Percentiles rank a stretch among this genome's conserved stretches.
These are phyloP conservation scores for Stylophora pistillata DNA, from an alignment of 64 coral and sea anemone species.

Conservation along the genomic window DNA sequence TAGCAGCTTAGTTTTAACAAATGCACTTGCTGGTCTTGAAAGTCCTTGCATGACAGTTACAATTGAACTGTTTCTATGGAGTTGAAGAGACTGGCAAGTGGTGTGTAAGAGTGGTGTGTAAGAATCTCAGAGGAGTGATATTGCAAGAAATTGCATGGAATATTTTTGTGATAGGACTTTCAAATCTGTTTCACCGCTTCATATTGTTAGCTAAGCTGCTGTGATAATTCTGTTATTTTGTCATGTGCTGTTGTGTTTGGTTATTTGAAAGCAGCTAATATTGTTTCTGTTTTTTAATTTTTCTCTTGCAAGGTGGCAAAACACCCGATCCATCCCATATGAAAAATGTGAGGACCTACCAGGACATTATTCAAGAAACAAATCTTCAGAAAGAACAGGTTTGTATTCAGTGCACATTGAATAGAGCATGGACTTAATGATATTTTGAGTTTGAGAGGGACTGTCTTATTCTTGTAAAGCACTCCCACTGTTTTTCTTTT, in stretches of 20 bases:
- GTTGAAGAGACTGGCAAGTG: constrained; percentile 17
- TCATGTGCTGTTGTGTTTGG: background rate
- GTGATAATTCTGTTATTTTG: background rate
- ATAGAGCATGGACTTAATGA: too few relatives aligned
- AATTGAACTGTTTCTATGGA: constrained; percentile 26
- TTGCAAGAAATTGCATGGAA: background rate
- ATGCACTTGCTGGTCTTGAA: background rate
- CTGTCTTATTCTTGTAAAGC: too few relatives aligned
- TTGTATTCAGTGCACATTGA: background rate
- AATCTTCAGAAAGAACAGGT: constrained; percentile 64
- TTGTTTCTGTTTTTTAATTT: constrained; percentile 26
- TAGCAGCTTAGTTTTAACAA: constrained; percentile 1
- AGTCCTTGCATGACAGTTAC: constrained; percentile 2
- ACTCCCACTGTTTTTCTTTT: too few relatives aligned
- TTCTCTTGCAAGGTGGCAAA: constrained; percentile 61
- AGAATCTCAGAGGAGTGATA: background rate
- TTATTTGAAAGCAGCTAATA: background rate
- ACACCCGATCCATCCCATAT: constrained; percentile 50
- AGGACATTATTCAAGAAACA: constrained; percentile 61
- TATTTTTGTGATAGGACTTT: background rate
- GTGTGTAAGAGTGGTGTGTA: background rate
- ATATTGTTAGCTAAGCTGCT: background rate
- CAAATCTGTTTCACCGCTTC: background rate
- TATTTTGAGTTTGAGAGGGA: too few relatives aligned
- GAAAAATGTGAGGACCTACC: constrained; percentile 54